Percentiles rank a stretch among this genome's conserved stretches.
Conservation (phyloP, 1,140 invertebrate species). For the Mamestra configurata region DNA sequence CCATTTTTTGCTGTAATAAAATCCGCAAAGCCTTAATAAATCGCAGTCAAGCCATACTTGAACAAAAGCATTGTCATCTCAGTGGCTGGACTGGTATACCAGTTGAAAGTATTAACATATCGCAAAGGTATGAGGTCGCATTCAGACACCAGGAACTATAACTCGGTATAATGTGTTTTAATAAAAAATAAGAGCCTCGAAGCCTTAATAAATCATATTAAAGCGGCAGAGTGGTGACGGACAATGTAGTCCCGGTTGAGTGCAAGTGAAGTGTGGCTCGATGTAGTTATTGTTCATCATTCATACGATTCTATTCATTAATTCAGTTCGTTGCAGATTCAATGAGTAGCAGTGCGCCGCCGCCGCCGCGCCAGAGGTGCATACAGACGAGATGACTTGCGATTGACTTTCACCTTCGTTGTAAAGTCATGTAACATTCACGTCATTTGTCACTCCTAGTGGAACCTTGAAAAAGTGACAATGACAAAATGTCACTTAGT, state of each 20-base stretch:
- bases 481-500: constrained; percentile 7
- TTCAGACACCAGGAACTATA: constrained; percentile 34
- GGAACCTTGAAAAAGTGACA: constrained; percentile 9
- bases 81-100: constrained; percentile 21
- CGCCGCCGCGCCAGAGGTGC: constrained; percentile 50
- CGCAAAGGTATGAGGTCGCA: constrained; percentile 1
- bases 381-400: constrained; percentile 60
- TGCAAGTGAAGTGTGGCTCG: neutral
- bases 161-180: constrained; percentile 15
- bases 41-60: constrained; percentile 38
- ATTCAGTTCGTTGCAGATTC: constrained; percentile 55
- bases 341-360: constrained; percentile 8
- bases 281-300: constrained; percentile 45
- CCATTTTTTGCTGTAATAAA: constrained; percentile 47
- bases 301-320: constrained; percentile 55
- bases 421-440: constrained; percentile 56
- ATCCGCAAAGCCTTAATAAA: constrained; percentile 63
- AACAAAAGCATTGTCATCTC: constrained; percentile 21
- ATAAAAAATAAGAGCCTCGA: constrained; percentile 23
- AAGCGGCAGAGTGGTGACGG: neutral
- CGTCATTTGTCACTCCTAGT: constrained; percentile 46
- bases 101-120: constrained; percentile 30
- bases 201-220: constrained; percentile 22
- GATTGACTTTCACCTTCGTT: constrained; percentile 61
- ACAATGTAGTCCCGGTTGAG: constrained; percentile 19